Percentiles rank a stretch among this genome's conserved stretches.
Conservation (phyloP, 2,888 invertebrate genomes). For the Drosophila imparisetae region DNA sequence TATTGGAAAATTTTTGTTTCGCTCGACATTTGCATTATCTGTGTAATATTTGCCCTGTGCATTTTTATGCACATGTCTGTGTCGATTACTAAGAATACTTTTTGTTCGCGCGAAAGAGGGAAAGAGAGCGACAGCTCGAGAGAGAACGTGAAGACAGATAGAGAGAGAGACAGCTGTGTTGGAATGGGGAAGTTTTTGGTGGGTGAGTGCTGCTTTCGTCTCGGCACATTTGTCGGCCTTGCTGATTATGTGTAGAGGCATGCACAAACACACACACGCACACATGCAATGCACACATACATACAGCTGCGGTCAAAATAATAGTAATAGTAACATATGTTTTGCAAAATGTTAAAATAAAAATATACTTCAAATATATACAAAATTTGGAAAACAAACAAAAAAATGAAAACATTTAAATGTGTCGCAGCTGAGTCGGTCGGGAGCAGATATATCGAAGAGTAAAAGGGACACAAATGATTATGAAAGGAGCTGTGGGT, state of each 20-base stretch:
- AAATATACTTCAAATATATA: background rate
- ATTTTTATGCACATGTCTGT: conserved; percentile 9
- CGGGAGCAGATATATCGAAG: too few relatives aligned
- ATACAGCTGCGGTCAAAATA: background rate
- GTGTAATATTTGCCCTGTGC: conserved; percentile 42
- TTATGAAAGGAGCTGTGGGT: background rate
- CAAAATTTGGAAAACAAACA: background rate
- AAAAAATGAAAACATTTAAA: too few relatives aligned
- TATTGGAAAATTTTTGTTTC: conserved; percentile 74
- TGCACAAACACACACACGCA: background rate
- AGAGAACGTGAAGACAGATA: conserved; percentile 1
- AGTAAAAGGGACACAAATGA: background rate
- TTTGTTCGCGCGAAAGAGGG: conserved; percentile 3
- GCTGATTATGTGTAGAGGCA: conserved; percentile 60
- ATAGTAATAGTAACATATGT: conserved; percentile 1
- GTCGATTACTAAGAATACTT: conserved; percentile 32
- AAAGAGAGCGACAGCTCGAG: conserved; percentile 1
- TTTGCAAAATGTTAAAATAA: background rate
- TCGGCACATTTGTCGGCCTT: conserved; percentile 63
- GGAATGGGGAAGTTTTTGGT: conserved; percentile 30
- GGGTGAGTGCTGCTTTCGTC: conserved; percentile 37
- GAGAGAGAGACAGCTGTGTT: background rate
- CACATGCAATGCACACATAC: too few relatives aligned
- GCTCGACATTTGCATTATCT: conserved; percentile 67
- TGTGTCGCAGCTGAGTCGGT: too few relatives aligned